Base-by-base conservation (phyloP, 2,888 invertebrate genomes). In the Drosophila limbata region DNA sequence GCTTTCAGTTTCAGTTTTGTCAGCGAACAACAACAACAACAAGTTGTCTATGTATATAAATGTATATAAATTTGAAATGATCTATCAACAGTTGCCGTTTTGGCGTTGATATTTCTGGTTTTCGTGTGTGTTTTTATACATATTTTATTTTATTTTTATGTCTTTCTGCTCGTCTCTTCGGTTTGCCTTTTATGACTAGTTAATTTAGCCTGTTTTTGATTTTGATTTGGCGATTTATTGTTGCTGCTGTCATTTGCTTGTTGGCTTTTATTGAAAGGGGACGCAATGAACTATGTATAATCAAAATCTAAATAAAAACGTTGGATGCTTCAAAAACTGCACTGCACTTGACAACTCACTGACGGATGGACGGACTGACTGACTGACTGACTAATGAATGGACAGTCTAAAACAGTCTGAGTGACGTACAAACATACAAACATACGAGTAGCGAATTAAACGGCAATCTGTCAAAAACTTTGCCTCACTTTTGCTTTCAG, bases 31-130 rank as follows among this genome's bases (percentile, higher is more conserved):
- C 50, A 74, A 47, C 33, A 60, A 44, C 47, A 53, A 47, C 50
- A 33, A 57, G 9, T 42, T 47, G n/a, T 39, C 47, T 44, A 47
- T 67, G 48, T 33, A 13, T 35, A 17, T 50, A 10, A 45, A 40
- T 59, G 5, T 69, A 59, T 72, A 79, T 67, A 73, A 73, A 65
- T 74, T 65, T 86, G 52, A 76, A 86, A 84, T 86, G 84, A 84
- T 88, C 89, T 84, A 88, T 84, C 89, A 84, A 86, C 84, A 88
- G 84, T 88, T 84, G 84, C 87, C 84, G 84, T 84, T 84, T 85
- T 50, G 63, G 63, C 69, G 63, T 59, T 65, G 73, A 55, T 80
- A 60, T 68, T 69, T 75, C 69, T 72, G 60, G 78, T 60, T 78
- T 55, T 17, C 9, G 4, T 44, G 35, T 31, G n/a, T 28, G 19